Base-by-base conservation (phyloP, 2,797 vertebrate genomes). In the Molothrus ater region DNA sequence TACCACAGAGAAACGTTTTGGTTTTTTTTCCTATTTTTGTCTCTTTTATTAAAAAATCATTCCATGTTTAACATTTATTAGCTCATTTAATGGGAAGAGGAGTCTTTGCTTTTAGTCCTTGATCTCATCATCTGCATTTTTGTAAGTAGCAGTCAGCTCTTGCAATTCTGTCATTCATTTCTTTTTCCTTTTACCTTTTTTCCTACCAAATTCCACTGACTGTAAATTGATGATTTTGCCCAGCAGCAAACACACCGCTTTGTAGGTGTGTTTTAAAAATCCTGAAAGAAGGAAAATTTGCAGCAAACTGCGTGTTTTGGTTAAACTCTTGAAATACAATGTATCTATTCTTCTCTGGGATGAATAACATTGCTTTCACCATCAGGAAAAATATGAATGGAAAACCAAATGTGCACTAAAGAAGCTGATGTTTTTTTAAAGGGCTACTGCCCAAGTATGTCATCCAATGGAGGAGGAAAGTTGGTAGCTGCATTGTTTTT, bases 381-480 rank as follows among this genome's bases (percentile, higher is more conserved):
- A 78, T 95, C 83, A 71, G 74, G 85, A 94, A 95, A 96, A 89
- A 93, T 83, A 54, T 93, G 86, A 96, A 78, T 95, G 93, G 95
- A 96, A 97, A 96, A 85, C 56, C 78, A 91, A 96, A 92, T 73
- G 76, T 86, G 25, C 54, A 42, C 21, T 85, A 19, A 94, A 95
- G 71, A 80, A 87, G 45, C 20, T 43, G 25, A 80, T 87, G 13
- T 29, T 93, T 93, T 85, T 93, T 85, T 61, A 70, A 95, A 95
- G 94, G 93, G 94, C 90, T 94, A 74, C 68, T 85, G 57, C 95
- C 96, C 96, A 96, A 97, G 88, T 95, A 93, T 96, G 94, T 97
- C 90, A 95, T 96, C 94, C 94, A 96, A 34, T 3, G 1, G 93
- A 78, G 1, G 93, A 78, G 86, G 78, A 89, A 90, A 96, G 84